Evolutionary conservation across 2,797 vertebrate species (phyloP), one percentile per base, ranked within the genome.

Genomic region (Enteromius trimaculatus): DNA sequence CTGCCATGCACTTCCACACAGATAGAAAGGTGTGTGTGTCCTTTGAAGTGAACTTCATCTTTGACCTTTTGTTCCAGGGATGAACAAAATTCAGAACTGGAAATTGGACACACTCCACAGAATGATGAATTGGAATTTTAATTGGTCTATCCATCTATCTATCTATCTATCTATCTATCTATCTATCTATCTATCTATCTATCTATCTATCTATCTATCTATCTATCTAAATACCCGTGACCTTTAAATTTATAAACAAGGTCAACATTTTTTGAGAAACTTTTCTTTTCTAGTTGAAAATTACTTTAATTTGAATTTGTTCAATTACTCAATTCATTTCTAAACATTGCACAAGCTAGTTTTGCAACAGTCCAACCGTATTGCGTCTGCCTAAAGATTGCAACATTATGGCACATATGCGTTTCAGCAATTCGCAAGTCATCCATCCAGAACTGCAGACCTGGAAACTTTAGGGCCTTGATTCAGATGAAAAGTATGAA

Each of bases 21-120:
- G 58, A 64, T 34, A 29, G 5, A 31, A 34, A 31, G 26, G 19
- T 47, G n/a, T 66, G 29, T 70, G 37, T 49, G 69, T 21, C 65
- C 7, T 74, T 74, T 74, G 21, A 72, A 65, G 58, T 82, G n/a
- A 82, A 75, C 58, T 82, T 75, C 47, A 39, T 66, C 71, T 64
- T 65, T 82, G 80, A 82, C 58, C 70, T 75, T 75, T 81, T 81
- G 34, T 44, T 58, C 65, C 0, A 21, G n/a, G 4, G 17, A 31
- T 19, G 39, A 10, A 19, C 49, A 31, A 47, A 47, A 47, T 47
- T 71, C 23, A 49, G 69, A 49, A 29, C 23, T 49, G 23, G 19
- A 49, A 71, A 71, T 10, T 47, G 23, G 69, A 71, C 23, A 71
- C 42, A 47, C 23, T 42, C 16, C 42, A 49, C 23, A 49, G 42